These are phyloP conservation scores for Aphrophora alni DNA, from an alignment of 2,888 invertebrate genomes.

Conservation along the genomic window DNA sequence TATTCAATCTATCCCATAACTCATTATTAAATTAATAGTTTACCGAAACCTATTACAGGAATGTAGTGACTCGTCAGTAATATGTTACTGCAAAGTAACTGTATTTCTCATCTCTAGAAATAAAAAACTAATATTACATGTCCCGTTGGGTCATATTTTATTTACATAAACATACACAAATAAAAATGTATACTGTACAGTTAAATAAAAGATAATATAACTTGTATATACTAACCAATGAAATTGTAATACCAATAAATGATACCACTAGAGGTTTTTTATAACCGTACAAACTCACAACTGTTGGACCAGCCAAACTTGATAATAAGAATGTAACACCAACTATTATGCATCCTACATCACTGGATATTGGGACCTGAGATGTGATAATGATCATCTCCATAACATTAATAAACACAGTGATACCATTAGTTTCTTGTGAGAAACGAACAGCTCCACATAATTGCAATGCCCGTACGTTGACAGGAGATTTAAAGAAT, in stretches of 20 bases:
- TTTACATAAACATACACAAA: no score
- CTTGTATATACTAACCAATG: background rate
- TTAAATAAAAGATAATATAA: no score
- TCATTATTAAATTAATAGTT: no score
- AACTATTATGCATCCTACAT: background rate
- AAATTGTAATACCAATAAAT: background rate
- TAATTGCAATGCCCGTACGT: background rate
- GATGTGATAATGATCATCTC: background rate
- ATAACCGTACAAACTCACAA: background rate
- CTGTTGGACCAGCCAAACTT: background rate
- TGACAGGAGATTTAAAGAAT: background rate
- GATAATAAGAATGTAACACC: background rate
- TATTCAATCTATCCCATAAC: no score
- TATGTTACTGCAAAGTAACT: no score
- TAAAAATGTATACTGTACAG: no score
- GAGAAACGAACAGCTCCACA: background rate
- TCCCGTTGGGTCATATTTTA: no score
- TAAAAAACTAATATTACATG: no score
- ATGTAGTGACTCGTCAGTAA: no score
- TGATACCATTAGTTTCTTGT: background rate
- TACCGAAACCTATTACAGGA: no score
- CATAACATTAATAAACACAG: background rate
- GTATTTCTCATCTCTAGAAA: no score
- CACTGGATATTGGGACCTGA: background rate
- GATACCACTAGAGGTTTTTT: background rate